phyloP scores from a whole-genome alignment of 2,797 vertebrate species.

The Sciurus vulgaris region DNA sequence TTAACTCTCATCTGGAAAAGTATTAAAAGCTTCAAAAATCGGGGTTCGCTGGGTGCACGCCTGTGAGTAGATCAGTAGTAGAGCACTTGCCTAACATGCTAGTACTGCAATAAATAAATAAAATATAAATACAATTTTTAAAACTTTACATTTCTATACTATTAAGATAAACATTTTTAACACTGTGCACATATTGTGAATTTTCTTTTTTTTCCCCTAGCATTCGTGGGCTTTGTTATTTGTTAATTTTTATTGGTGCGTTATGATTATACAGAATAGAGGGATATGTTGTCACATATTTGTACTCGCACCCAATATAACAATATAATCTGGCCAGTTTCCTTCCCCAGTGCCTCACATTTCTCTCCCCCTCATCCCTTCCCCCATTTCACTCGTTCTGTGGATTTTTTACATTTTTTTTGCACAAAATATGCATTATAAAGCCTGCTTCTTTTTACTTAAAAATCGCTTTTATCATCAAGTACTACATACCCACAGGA shows the following conservation, averaged over 20 bases:
- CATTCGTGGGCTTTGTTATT: neutral
- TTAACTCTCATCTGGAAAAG: neutral
- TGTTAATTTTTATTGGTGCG: too few relatives aligned
- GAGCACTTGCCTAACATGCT: neutral
- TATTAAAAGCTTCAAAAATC: neutral
- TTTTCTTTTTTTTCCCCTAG: neutral
- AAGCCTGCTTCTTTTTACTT: neutral
- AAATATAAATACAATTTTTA: neutral
- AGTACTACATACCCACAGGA: neutral
- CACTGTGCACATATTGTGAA: neutral
- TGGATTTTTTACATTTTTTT: neutral
- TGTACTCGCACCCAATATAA: too few relatives aligned
- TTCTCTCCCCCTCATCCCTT: too few relatives aligned
- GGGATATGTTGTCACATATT: too few relatives aligned
- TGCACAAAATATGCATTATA: neutral
- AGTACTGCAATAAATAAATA: neutral
- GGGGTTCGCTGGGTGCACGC: too few relatives aligned
- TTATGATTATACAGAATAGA: too few relatives aligned
- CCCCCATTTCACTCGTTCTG: neutral
- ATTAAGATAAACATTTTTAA: constrained; percentile 46
- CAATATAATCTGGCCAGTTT: too few relatives aligned
- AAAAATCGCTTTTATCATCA: neutral
- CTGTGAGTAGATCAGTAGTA: too few relatives aligned
- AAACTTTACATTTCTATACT: neutral
- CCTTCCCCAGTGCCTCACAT: too few relatives aligned